Evolutionary conservation across 2,888 invertebrate genomes (phyloP), one percentile per base, ranked within the genome.

Genomic region (Maniola hyperantus): DNA sequence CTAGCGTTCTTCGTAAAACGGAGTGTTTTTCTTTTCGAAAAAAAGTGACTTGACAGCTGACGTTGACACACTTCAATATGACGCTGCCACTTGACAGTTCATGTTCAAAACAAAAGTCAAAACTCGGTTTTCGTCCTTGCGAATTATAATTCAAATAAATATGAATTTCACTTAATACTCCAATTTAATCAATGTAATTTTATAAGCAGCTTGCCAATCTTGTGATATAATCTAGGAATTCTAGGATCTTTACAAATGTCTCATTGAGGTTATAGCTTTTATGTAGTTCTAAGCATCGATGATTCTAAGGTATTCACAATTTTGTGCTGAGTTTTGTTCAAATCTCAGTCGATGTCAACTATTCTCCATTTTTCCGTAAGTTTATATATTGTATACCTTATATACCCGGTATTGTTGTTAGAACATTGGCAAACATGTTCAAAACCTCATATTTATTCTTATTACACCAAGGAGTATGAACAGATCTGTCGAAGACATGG

Each of bases 401-500:
- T 64, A 46, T 65, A 64, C 53, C 62, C 48, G 44, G 67, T 71
- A 34, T 64, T 57, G 18, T 64, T 69, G 74, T 68, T 76, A 72
- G 70, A 65, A 66, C 68, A 67, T 64, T 80, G 36, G 72, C 74
- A 67, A 69, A 76, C 69, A 66, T 76, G 71, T 72, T 73, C 48
- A 73, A 74, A 76, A 75, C 76, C 77, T 82, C 80, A 86, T 75
- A 74, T 84, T 60, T 77, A 79, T 75, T 83, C 76, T 85, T 84
- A 83, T 81, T 82, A 85, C 77, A 76, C 76, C 72, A 88, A 88
- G 82, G 83, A 78, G 67, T 81, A 74, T 69, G 77, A 79, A 74
- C 79, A 76, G 69, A 69, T 76, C 73, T 84, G 83, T 80, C 71
- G 68, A 68, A 73, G 73, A 72, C 66, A 73, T 72, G 72, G 73